A percentile compares a stretch with the other conserved stretches of the same genome.
phyloP scores from a whole-genome alignment of 2,797 vertebrate species.

The Erithacus rubecula region DNA sequence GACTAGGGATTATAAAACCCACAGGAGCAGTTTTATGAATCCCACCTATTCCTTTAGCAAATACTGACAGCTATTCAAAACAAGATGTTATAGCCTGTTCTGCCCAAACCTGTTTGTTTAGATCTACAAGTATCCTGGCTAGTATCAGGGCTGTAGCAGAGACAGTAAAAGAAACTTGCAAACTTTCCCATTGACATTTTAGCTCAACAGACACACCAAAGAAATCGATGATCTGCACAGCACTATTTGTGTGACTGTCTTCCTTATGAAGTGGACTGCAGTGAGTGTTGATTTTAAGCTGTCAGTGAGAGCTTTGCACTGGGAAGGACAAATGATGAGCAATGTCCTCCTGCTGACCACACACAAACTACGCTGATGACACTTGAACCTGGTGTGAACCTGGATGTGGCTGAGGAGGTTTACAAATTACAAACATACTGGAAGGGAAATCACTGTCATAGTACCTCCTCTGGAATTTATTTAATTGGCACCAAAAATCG shows the following conservation, averaged over 20 bases:
- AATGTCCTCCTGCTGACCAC: not conserved
- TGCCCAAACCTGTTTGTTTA: not conserved
- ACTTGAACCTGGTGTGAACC: not conserved
- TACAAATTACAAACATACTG: not conserved
- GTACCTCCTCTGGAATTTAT: not conserved
- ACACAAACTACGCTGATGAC: not conserved
- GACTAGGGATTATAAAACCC: not conserved
- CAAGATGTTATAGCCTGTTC: not conserved
- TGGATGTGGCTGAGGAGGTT: not conserved
- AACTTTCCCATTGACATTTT: not conserved
- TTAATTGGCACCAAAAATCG: not conserved
- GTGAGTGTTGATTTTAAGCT: not conserved
- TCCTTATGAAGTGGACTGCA: not conserved
- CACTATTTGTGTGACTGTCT: not conserved
- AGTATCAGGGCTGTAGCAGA: not conserved
- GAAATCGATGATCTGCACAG: not conserved
- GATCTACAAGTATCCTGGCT: not conserved
- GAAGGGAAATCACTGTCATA: not conserved
- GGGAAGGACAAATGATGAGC: not conserved
- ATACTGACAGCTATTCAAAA: not conserved
- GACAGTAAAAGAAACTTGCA: not conserved
- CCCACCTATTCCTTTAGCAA: not conserved
- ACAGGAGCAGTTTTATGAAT: not conserved
- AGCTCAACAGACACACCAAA: not conserved
- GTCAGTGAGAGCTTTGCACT: not conserved